These are phyloP conservation scores for Onychorhynchus coronatus DNA, from an alignment of 2,113 vertebrate genomes.

Conservation along the genomic window DNA sequence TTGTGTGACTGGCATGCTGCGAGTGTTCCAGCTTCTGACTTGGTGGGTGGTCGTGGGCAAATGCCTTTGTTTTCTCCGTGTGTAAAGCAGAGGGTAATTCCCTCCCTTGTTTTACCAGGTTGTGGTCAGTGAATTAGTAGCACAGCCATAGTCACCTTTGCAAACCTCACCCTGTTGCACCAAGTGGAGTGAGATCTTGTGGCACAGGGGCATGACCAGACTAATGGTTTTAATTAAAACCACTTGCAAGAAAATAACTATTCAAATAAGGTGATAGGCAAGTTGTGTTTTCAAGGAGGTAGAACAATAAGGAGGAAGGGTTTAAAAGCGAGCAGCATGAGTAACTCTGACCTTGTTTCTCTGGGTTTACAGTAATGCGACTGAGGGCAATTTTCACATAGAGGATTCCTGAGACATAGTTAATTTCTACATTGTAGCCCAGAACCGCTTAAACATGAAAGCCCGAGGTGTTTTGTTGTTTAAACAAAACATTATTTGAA, in stretches of 20 bases:
- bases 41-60: neutral
- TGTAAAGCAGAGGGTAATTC: neutral
- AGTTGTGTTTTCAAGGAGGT: neutral
- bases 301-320: neutral
- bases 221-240: neutral
- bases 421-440: neutral
- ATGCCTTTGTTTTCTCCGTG: neutral
- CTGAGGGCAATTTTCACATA: neutral
- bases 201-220: neutral
- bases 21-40: neutral
- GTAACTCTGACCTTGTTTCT: neutral
- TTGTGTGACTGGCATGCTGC: neutral
- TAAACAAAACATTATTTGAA: neutral
- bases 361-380: neutral
- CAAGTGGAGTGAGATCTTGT: neutral
- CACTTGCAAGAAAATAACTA: neutral
- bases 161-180: neutral
- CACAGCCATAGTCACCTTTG: neutral
- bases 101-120: neutral
- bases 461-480: neutral
- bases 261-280: neutral
- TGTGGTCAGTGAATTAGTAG: neutral
- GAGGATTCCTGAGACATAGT: neutral
- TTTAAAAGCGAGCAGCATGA: neutral
- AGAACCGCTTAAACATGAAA: neutral